Conservation (phyloP, 1,140 invertebrate genomes). For the Copidosoma floridanum region DNA sequence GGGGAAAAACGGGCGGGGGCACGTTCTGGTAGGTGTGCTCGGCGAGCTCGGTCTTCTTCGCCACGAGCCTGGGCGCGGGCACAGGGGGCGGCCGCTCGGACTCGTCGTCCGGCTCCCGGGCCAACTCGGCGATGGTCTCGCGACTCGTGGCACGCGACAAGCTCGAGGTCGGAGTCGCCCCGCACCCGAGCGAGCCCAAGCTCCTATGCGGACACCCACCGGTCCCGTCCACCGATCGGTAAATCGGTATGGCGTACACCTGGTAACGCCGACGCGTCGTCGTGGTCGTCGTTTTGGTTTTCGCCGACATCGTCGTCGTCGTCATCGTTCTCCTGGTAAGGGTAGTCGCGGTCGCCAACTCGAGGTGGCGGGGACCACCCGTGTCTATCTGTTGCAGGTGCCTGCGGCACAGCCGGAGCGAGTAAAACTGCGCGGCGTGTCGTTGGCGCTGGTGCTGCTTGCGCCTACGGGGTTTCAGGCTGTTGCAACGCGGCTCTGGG, state of each 20-base stretch:
- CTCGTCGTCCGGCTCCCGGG: neutral
- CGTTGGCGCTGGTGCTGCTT: conserved; percentile 42
- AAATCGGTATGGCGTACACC: conserved; percentile 53
- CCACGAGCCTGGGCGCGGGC: conserved; percentile 49
- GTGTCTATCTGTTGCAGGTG: conserved; percentile 38
- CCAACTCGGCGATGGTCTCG: neutral
- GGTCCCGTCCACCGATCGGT: no score
- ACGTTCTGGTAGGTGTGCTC: conserved; percentile 61
- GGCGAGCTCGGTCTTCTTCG: conserved; percentile 44
- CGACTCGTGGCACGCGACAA: neutral
- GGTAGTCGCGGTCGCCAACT: neutral
- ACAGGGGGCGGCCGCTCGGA: conserved; percentile 40
- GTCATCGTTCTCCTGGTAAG: conserved; percentile 18
- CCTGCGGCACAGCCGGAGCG: conserved; percentile 45
- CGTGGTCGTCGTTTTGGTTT: conserved; percentile 9
- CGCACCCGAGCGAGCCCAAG: conserved; percentile 36
- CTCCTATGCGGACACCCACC: conserved; percentile 43
- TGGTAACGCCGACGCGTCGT: conserved; percentile 43
- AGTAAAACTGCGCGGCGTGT: conserved; percentile 48
- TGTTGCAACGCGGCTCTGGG: conserved; percentile 49
- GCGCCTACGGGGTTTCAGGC: conserved; percentile 45
- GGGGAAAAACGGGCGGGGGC: conserved; percentile 53
- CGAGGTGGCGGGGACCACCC: neutral
- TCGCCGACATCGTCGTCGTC: conserved; percentile 27
- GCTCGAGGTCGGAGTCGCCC: conserved; percentile 29